Base-by-base conservation (phyloP, 2,113 vertebrate genomes). In the Hyperopisus bebe region DNA sequence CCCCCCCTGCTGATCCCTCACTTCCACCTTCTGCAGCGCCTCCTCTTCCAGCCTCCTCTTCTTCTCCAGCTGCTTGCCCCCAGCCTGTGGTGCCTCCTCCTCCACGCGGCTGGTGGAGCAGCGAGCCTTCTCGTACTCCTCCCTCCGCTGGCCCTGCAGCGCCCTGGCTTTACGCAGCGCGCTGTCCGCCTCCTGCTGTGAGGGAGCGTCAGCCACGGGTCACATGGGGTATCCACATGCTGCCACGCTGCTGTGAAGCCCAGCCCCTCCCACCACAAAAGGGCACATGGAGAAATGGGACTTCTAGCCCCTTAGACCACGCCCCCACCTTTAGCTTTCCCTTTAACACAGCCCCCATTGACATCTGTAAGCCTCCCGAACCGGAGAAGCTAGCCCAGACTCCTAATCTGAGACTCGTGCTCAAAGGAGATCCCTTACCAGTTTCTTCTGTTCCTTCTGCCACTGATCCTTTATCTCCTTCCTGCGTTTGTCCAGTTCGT, bases 391-490 rank as follows among this genome's bases (percentile, higher is more conserved):
- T 35, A 31, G 24, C 8, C 13, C 70, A 5, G 70, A 27, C 58
- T 66, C 8, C 9, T 39, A 77, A n/a, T n/a, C 42, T 24, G 19
- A 85, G 9, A 50, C 70, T 77, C 31, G 15, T 39, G 31, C 35
- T 7, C 31, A 8, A 19, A 80, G 35, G 13, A 80, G 17, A 70
- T 31, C 55, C 86, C 55, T 8, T 55, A 96, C 98, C 98, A 98
- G 97, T 97, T 98, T 99, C 94, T 97, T 99, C 94, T 97, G 97
- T 91, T 99, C 97, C 92, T 97, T 95, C 93, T 99, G 98, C 98
- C 98, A 99, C 94, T 97, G 97, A 46, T 99, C 98, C 94, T 99
- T 99, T 89, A 98, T 95, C 89, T 98, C 98, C 94, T 98, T 99
- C 92, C 98, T 97, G 94, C 97, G 96, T 93, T 96, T 98, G 94